Evolutionary conservation across 2,888 invertebrate genomes (phyloP), one percentile per base, ranked within the genome.

Genomic region (Mimumesa dahlbomi): DNA sequence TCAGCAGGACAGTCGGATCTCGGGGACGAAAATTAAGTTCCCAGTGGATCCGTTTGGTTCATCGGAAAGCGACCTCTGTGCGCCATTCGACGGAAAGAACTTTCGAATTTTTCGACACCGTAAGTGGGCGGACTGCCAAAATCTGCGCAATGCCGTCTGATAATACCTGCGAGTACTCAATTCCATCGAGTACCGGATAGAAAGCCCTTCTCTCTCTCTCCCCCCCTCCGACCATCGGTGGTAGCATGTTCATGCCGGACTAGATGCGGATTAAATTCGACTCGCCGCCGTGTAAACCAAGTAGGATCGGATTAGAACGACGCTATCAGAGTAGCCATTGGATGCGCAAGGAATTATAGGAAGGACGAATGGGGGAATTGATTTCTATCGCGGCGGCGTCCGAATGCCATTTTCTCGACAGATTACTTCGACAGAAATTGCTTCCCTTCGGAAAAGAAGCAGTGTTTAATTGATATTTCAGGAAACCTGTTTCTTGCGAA

Each of bases 221-320:
- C 3, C 14, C 16, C 13, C 11, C 19, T 29, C 2, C 2, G 1
- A 9, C 11, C n/a, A 6, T n/a, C n/a, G 34, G 16, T 40, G 29
- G 18, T 13, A 36, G 34, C 59, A 42, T 54, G 69, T 66, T 57
- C 48, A 25, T 18, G 63, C 53, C 21, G 70, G 56, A 54, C 56
- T 58, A 21, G 53, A 68, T 40, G 43, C 68, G 78, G 77, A 78
- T 77, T 78, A 77, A 48, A 72, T 69, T 75, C 77, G 68, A 68
- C 46, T 75, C 65, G 58, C 49, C 57, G 21, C 34, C 71, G 75
- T 78, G 75, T 78, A 78, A 77, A 77, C 77, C 75, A 68, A 78
- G 75, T 21, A 63, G 61, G 75, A 78, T 77, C 68, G 65, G 75
- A 74, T 74, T 74, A 78, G 75, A 21, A 66, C 31, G 56, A 52